Base-by-base conservation (phyloP, 2,888 invertebrate species). In the Uloborus plumipes region DNA sequence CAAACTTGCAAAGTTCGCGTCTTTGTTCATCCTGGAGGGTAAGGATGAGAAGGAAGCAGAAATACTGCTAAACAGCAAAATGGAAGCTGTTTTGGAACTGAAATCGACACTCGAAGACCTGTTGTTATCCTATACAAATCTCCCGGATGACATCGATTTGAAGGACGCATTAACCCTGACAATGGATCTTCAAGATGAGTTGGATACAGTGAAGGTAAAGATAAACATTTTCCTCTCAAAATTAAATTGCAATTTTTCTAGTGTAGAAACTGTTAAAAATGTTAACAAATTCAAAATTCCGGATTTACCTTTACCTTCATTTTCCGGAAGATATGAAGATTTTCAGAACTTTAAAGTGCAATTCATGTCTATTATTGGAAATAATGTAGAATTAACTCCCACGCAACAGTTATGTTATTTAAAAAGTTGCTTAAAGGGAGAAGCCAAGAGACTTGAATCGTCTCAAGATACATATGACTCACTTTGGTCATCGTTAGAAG, bases 391-490 rank as follows among this genome's bases (percentile, higher is more conserved):
- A 16, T 6, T 16, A 53, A 53, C 1, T 7, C 15, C 15, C 53
- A 16, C 53, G n/a, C 16, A 15, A 53, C 26, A 26, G 4, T 26
- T 26, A 26, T 26, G 26, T 26, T 26, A 26, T 26, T 26, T 26
- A 26, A 26, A 26, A 26, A 4, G 26, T 26, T 26, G 26, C 26
- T 26, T 26, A 26, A 26, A 26, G 26, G 26, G 26, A 26, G 26
- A 53, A 53, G 53, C 53, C 6, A 53, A 53, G 6, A 53, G 53
- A 53, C n/a, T 53, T 16, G 53, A 53, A 53, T 53, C 53, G n/a
- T 15, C 53, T n/a, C 53, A 53, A 53, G 53, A 53, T 53, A 53
- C 53, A 53, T 53, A 53, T n/a, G 53, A 53, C 15, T 53, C 53
- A 3, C 53, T 53, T 2, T 53, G 53, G 53, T 53, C n/a, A 26